Conservation (phyloP, 2,797 vertebrate genomes). For the Scyliorhinus canicula region DNA sequence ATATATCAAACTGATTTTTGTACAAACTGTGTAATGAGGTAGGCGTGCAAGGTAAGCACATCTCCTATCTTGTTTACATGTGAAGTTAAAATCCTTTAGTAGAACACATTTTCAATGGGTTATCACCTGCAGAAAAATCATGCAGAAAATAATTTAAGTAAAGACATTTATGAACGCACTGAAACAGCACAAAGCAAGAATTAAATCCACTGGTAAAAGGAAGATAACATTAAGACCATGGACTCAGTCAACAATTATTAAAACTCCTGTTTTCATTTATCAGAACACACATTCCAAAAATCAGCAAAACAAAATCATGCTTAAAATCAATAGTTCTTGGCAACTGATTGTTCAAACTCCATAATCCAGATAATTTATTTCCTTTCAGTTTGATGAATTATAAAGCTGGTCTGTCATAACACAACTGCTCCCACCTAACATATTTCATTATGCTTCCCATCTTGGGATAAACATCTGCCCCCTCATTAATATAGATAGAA, state of each 20-base stretch:
- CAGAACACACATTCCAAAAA: not conserved
- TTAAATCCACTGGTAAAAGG: not conserved
- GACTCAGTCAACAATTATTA: not conserved
- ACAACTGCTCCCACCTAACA: constrained; percentile 14
- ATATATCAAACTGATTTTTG: not conserved
- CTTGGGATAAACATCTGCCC: constrained; percentile 34
- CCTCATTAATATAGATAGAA: constrained; percentile 38
- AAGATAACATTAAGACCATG: not conserved
- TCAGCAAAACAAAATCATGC: constrained; percentile 7
- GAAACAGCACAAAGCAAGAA: not conserved
- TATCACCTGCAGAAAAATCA: not conserved
- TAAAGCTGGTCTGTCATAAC: constrained; percentile 21
- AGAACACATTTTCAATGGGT: not conserved
- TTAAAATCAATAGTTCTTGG: constrained; percentile 13
- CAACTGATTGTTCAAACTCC: not conserved
- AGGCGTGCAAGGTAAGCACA: not conserved
- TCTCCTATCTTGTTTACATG: not conserved
- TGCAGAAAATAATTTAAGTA: not conserved
- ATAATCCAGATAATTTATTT: constrained; percentile 25
- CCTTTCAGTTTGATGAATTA: constrained; percentile 28
- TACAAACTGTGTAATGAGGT: not conserved
- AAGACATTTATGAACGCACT: not conserved
- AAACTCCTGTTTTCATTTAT: not conserved
- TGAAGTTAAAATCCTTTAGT: not conserved
- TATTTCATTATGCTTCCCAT: constrained; percentile 29